Evolutionary conservation across 2,888 invertebrate genomes (phyloP), one percentile per base, ranked within the genome.

Genomic region (Rhamphomyia laevipes): DNA sequence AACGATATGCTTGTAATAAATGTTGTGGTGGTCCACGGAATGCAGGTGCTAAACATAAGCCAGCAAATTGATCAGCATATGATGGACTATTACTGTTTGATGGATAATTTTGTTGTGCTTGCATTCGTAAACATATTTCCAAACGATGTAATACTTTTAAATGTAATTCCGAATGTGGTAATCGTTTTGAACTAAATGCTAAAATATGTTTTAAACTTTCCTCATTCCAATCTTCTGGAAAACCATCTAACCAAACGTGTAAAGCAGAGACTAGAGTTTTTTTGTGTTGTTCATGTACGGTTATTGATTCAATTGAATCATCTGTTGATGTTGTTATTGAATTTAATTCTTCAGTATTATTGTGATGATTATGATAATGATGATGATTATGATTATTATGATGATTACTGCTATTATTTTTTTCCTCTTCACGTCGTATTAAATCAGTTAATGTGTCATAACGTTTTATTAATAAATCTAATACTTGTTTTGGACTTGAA

Each of bases 171-270:
- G 90, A 86, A 57, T 86, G 86, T 18, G 89, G 83, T 55, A 91
- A 73, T 58, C 85, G 81, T 59, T 84, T 81, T 61, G 83, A 81
- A 50, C 89, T 88, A 73, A 96, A 95, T 60, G 84, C 81, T 61
- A 91, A 78, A 58, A 97, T 78, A 69, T 85, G 81, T 55, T 81
- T 78, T 61, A 97, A 81, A 58, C 64, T 68, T 4, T 63, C 65
- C 48, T 67, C 67, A 48, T 64, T 64, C 76, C 77, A 78, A 73
- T 99, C 99, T 71, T 96, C 95, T 38, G 94, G 91, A 70, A 94
- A 97, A 51, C 90, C 88, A 73, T 97, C 96, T 65, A 99, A 72
- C 99, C 99, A 99, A 42, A 96, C 93, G 66, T 93, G 91, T 57
- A 97, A 77, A 53, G 89, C 88, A 58, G 89, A 86, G 60, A 91